Conservation (phyloP, 2,888 invertebrate genomes). For the Capitulum mitella region DNA sequence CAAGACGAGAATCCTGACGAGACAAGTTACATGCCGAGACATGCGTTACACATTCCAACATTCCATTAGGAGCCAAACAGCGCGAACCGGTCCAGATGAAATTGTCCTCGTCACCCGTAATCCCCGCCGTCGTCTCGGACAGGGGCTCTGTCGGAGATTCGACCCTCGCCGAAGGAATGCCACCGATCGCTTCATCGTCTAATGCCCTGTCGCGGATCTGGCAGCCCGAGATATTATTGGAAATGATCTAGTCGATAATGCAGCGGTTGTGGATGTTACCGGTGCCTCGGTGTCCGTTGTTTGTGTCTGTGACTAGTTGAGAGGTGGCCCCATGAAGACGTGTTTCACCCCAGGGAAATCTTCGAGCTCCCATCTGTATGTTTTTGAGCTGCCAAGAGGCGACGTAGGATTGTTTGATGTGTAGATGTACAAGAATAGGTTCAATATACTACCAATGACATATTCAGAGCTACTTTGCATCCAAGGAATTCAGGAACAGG, state of each 20-base stretch:
- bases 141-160: background rate
- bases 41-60: background rate
- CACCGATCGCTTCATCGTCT: background rate
- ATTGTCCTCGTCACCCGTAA: too few species aligned
- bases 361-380: background rate
- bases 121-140: too few species aligned
- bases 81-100: too few species aligned
- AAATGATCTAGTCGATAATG: background rate
- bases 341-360: background rate
- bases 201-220: background rate
- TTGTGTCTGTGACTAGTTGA: background rate
- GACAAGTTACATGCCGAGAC: background rate
- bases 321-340: too few species aligned
- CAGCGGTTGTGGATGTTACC: background rate
- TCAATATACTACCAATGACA: conserved; percentile 7
- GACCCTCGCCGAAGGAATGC: background rate
- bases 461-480: too few species aligned
- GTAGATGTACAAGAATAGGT: background rate
- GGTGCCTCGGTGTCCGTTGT: background rate
- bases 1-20: background rate
- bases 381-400: background rate
- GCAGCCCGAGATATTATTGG: background rate
- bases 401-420: background rate
- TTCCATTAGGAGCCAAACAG: too few species aligned
- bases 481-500: too few species aligned